Base-by-base conservation (phyloP, 2,113 vertebrate species). In the Hydropotes inermis region DNA sequence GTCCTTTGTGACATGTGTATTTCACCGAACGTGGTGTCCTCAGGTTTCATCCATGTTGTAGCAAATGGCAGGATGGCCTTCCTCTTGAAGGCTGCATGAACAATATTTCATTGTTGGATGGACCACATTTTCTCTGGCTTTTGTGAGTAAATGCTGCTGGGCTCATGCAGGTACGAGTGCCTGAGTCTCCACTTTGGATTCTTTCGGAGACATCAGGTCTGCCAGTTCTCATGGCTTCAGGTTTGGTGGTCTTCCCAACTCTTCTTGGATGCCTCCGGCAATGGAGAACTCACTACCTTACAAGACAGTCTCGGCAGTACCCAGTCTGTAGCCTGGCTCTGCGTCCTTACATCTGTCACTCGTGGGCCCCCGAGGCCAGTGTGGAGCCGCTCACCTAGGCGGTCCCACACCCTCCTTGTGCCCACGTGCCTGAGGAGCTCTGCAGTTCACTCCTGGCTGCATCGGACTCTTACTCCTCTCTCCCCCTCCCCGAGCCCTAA, bases 101-200 rank as follows among this genome's bases (percentile, higher is more conserved):
- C 61, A 67, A 1, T 4, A 17, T 30, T 33, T 43, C 55, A 0
- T 1, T 0, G 30, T 27, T 1, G 5, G 17, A 33, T 0, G 15
- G 30, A 19, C 15, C 36, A 0, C 5, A 0, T 0, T 23, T 17
- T 7, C 33, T 7, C 33, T 83, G 78, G 45, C n/a, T 39, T 0
- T 7, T 14, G 8, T 14, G 12, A 79, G 4, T 12, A 5, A 5
- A 14, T 6, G 52, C 58, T 14, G 55, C 82, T 23, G 6, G 14
- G 50, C 50, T 8, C 5, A 1, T 14, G 50, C 30, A n/a, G 19
- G 50, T 54, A 36, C 1, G 1, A 36, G 78, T 33, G 7, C 33
- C 28, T 21, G 0, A 3, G 19, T 43, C 27, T 36, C 74, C 5
- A 21, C 45, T 30, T 43, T 39, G 33, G 1, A 21, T 30, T 30